Base-by-base conservation (phyloP, 1,140 invertebrate species). In the Papilio xuthus region DNA sequence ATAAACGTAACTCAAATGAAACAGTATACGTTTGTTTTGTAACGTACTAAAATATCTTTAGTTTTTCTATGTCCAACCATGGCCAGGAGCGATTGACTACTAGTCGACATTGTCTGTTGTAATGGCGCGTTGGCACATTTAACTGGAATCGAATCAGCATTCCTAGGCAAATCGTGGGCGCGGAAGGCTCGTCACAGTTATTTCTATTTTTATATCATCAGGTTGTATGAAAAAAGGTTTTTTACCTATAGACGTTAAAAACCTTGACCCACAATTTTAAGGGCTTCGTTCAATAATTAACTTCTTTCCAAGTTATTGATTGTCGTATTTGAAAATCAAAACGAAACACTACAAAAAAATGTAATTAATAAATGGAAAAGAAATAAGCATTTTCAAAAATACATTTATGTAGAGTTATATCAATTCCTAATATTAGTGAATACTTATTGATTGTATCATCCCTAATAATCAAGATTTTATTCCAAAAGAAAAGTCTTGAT, bases 221-320 rank as follows among this genome's bases (percentile, higher is more conserved):
- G 20, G 37, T 72, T 42, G 41, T 72, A 72, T 41, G 70, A 44
- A 41, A 6, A 42, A 44, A 72, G 41, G 70, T 72, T 23, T 23
- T 72, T 72, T 15, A n/a, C 37, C 0, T 72, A 10, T 72, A 26
- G n/a, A 42, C 70, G 32, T 18, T 15, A 41, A 13, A 72, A 72
- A 47, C 70, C 70, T 72, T 72, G 70, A 72, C 41, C 18, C 41
- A 42, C 44, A 23, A 72, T 37, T 70, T 42, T 72, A 3, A 42
- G n/a, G 37, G 10, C 41, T 72, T 50, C 23, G 41, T 47, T 28
- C 20, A 23, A 44, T 73, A 23, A 47, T 73, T 26, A 70, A 70
- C 32, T 41, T 41, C 18, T 37, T 70, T 70, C 28, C 3, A 28
- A 63, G 13, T 63, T 15, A 63, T 63, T 63, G 13, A 63, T 63